Conservation (phyloP, 2,797 vertebrate species). For the Sebastes oblongus region DNA sequence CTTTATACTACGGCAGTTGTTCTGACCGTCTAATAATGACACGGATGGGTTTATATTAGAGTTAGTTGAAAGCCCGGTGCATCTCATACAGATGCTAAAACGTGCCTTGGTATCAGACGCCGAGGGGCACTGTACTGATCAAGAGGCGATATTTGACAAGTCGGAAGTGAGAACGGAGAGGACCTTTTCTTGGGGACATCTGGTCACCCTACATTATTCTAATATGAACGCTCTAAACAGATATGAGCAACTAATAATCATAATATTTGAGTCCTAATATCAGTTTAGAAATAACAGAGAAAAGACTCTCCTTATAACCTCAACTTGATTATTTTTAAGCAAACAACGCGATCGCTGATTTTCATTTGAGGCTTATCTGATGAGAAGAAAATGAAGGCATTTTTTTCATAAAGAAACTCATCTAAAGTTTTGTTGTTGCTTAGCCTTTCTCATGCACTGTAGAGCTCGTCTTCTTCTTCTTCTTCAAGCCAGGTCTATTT, state of each 20-base stretch:
- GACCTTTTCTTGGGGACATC: no score
- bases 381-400: background rate
- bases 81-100: no score
- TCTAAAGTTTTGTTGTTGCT: background rate
- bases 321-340: no score
- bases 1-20: background rate
- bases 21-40: background rate
- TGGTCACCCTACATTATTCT: no score
- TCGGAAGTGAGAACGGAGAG: no score
- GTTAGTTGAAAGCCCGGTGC: background rate
- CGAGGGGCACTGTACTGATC: no score
- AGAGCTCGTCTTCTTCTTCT: background rate
- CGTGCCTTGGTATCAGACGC: no score
- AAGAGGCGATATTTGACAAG: no score
- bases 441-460: background rate
- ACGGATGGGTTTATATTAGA: no score
- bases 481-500: conserved; percentile 23
- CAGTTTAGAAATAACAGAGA: background rate
- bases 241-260: background rate
- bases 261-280: background rate
- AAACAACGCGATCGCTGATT: background rate
- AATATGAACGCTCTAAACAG: no score
- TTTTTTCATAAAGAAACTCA: background rate
- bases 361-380: background rate
- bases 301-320: background rate